Conservation (phyloP, 1,140 invertebrate genomes). For the Drosophila melanogaster region Release_6_plus_ISO1_MT NC_004354.4:5361001-5361500, state of each 20-base stretch:
- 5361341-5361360: slow-evolving; percentile 18
- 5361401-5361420: slow-evolving; percentile 2
- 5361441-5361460: neutral
- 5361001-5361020: slow-evolving; percentile 63
- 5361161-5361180: slow-evolving; percentile 40
- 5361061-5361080: slow-evolving; percentile 20
- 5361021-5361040: slow-evolving; percentile 40
- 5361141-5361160: slow-evolving; percentile 62
- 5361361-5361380: slow-evolving; percentile 32
- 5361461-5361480: too few species aligned
- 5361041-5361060: slow-evolving; percentile 2
- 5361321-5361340: neutral
- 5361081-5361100: slow-evolving; percentile 31
- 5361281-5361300: slow-evolving; percentile 42
- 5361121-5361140: slow-evolving; percentile 59
- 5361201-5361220: neutral
- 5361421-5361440: slow-evolving; percentile 5
- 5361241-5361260: slow-evolving; percentile 30
- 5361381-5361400: slow-evolving; percentile 14
- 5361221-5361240: slow-evolving; percentile 14
- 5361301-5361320: slow-evolving; percentile 35
- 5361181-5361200: slow-evolving; percentile 16
- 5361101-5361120: slow-evolving; percentile 39
- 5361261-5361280: slow-evolving; percentile 24
- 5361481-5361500: too few species aligned